Percentiles rank a stretch among this genome's conserved stretches.
Conservation (phyloP, 2,888 invertebrate species). For the Tipula helvola region DNA sequence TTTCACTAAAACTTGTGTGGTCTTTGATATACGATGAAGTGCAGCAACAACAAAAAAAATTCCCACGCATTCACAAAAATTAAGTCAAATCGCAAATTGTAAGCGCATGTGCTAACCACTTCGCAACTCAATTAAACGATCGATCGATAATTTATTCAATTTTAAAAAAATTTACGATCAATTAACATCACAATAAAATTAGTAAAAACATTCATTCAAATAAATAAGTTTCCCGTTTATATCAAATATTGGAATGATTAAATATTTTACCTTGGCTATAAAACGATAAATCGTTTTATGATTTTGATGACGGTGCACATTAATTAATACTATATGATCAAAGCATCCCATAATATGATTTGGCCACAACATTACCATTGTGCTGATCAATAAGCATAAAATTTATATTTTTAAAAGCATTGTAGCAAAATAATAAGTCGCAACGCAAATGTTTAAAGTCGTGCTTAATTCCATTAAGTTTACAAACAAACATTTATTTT, state of each 20-base stretch:
- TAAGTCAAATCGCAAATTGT: neutral
- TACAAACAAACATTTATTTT: neutral
- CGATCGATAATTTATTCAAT: neutral
- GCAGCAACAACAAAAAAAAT: neutral
- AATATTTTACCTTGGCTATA: neutral
- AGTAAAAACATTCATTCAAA: neutral
- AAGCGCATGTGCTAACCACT: neutral
- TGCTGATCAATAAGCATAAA: neutral
- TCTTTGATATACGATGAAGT: neutral
- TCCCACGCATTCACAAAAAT: neutral
- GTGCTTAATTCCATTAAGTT: neutral
- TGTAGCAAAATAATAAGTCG: neutral
- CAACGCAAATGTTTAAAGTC: neutral
- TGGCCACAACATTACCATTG: neutral
- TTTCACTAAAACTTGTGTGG: neutral
- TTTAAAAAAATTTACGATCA: neutral
- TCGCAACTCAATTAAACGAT: neutral
- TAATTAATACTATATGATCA: neutral
- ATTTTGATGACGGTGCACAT: neutral
- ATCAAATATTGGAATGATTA: neutral
- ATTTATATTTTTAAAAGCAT: neutral
- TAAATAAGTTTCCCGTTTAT: neutral
- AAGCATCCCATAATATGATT: too few relatives aligned
- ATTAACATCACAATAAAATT: neutral
- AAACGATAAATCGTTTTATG: neutral